These are phyloP conservation scores for Ametastegia equiseti DNA, from an alignment of 2,888 invertebrate species.

Conservation along the genomic window DNA sequence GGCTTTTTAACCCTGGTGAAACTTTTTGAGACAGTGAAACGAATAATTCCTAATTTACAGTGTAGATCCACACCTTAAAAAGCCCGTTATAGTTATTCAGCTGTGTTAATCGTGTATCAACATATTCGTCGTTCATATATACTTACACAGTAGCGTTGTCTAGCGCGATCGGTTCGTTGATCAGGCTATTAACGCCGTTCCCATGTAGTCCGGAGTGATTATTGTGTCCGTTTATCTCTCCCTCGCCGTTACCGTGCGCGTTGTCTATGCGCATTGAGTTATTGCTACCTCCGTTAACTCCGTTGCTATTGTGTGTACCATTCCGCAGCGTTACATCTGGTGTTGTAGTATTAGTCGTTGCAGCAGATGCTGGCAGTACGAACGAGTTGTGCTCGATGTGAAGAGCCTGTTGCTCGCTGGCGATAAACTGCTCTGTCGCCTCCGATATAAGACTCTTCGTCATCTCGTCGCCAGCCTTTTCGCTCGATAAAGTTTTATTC, in stretches of 20 bases:
- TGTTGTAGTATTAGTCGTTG: conserved; percentile 66
- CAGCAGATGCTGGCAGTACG: conserved; percentile 48
- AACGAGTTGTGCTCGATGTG: conserved; percentile 63
- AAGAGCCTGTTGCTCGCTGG: conserved; percentile 69
- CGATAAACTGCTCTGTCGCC: conserved; percentile 73
- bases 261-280: conserved; percentile 63
- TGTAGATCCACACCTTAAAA: too few relatives aligned
- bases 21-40: too few relatives aligned
- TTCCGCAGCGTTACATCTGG: conserved; percentile 61
- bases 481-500: conserved; percentile 65
- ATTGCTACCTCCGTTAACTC: conserved; percentile 60
- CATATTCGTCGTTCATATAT: conserved; percentile 50
- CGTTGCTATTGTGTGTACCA: conserved; percentile 62
- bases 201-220: conserved; percentile 59
- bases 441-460: conserved; percentile 73
- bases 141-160: conserved; percentile 75
- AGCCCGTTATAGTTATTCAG: too few relatives aligned
- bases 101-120: too few relatives aligned
- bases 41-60: too few relatives aligned
- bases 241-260: conserved; percentile 67
- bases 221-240: conserved; percentile 73
- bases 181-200: conserved; percentile 70
- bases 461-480: conserved; percentile 71
- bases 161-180: conserved; percentile 68
- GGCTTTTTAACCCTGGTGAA: too few relatives aligned